These are phyloP conservation scores for Dryocosmus kuriphilus DNA, from an alignment of 2,888 invertebrate species.

Conservation along the genomic window DNA sequence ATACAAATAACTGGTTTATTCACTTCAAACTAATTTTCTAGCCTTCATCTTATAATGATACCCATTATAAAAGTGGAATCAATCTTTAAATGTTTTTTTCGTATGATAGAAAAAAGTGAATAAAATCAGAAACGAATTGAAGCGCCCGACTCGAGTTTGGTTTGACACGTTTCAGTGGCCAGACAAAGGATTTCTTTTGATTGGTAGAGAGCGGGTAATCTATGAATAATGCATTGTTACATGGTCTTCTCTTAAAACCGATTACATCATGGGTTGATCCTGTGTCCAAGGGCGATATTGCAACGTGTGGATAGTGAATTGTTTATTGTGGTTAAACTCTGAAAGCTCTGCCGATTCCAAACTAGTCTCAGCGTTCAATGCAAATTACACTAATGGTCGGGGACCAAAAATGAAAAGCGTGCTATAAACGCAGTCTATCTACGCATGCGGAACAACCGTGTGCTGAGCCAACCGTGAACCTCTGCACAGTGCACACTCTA, in stretches of 20 bases:
- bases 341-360: constrained; percentile 8
- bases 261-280: constrained; percentile 33
- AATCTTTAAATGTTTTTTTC: background rate
- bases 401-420: constrained; percentile 35
- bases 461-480: constrained; percentile 16
- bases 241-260: constrained; percentile 12
- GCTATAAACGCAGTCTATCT: constrained; percentile 26
- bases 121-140: background rate
- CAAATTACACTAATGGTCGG: constrained; percentile 27
- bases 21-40: background rate
- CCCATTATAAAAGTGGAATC: background rate
- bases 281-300: constrained; percentile 22
- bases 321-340: constrained; percentile 34
- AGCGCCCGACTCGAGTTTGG: background rate
- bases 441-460: constrained; percentile 32
- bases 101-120: background rate
- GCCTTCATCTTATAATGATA: background rate
- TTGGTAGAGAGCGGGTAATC: constrained; percentile 39
- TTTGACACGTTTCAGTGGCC: background rate
- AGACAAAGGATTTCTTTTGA: constrained; percentile 29
- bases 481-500: background rate
- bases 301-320: constrained; percentile 17
- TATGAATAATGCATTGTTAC: constrained; percentile 59
- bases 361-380: constrained; percentile 6
- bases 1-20: too few relatives aligned